These are phyloP conservation scores for Cinara cedri DNA, from an alignment of 2,888 invertebrate genomes.

Conservation along the genomic window DNA sequence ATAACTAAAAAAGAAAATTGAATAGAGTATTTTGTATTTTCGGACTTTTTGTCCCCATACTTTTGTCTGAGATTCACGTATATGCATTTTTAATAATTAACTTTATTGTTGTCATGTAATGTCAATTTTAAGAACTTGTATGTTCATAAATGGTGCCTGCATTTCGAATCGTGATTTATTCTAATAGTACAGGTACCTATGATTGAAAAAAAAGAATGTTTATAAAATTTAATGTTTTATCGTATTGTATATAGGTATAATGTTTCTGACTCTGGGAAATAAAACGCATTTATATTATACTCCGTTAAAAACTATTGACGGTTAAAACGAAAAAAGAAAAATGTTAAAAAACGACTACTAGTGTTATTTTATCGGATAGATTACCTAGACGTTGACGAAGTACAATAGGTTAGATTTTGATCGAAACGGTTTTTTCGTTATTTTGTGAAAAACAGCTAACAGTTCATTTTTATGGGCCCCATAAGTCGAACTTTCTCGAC, in stretches of 20 bases:
- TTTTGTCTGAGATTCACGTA: no score
- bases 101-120: no score
- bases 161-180: background rate
- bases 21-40: no score
- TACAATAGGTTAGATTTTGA: constrained; percentile 14
- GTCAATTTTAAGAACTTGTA: no score
- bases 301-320: background rate
- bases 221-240: background rate
- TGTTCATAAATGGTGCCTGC: no score
- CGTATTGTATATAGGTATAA: background rate
- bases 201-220: background rate
- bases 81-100: no score
- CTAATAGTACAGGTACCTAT: background rate
- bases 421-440: constrained; percentile 12
- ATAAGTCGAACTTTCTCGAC: constrained; percentile 39
- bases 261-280: background rate
- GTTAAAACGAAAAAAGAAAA: constrained; percentile 8
- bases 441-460: constrained; percentile 42
- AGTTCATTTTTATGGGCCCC: constrained; percentile 53
- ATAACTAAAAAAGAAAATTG: no score
- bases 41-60: no score
- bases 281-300: background rate
- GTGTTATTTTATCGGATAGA: constrained; percentile 23
- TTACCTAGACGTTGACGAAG: constrained; percentile 48
- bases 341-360: constrained; percentile 16